Evolutionary conservation across 2,888 invertebrate species (phyloP).

Genomic region (Heliconius charithonia): DNA sequence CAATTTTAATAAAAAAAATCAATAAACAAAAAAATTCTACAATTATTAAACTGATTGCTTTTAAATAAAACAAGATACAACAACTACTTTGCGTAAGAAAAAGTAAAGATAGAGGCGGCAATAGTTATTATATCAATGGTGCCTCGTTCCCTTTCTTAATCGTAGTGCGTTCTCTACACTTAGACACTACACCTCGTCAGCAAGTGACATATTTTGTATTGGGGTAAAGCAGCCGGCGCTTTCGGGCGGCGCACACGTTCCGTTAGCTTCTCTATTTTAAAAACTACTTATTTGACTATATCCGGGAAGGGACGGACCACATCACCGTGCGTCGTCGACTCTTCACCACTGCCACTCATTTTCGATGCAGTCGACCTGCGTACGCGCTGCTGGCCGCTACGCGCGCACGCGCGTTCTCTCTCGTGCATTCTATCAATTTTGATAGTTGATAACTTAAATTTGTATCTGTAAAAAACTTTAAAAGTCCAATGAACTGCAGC

Average conservation of each 20-base stretch:
- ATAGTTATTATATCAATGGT: not conserved
- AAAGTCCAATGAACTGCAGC: conserved; percentile 62
- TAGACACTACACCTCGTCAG: conserved; percentile 51
- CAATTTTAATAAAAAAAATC: too few species aligned
- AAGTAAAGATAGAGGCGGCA: not conserved
- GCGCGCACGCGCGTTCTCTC: conserved; percentile 75
- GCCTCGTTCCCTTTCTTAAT: conserved; percentile 37
- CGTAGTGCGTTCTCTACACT: conserved; percentile 29
- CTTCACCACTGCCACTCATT: conserved; percentile 72
- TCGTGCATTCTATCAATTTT: conserved; percentile 70
- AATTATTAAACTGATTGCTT: not conserved
- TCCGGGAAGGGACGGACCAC: conserved; percentile 81
- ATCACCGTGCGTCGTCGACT: conserved; percentile 64
- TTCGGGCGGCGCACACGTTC: conserved; percentile 81
- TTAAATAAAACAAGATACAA: not conserved
- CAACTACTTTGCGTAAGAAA: not conserved
- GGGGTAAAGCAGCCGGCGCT: conserved; percentile 80
- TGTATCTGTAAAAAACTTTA: conserved; percentile 55
- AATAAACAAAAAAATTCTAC: not conserved
- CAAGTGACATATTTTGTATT: conserved; percentile 80
- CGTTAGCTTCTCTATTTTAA: conserved; percentile 83
- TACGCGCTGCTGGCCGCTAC: conserved; percentile 77
- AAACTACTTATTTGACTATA: conserved; percentile 80
- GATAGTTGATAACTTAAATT: conserved; percentile 66
- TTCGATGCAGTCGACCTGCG: conserved; percentile 82